These are phyloP conservation scores for Leucoptera coffeella DNA, from an alignment of 2,888 invertebrate genomes.

Conservation along the genomic window DNA sequence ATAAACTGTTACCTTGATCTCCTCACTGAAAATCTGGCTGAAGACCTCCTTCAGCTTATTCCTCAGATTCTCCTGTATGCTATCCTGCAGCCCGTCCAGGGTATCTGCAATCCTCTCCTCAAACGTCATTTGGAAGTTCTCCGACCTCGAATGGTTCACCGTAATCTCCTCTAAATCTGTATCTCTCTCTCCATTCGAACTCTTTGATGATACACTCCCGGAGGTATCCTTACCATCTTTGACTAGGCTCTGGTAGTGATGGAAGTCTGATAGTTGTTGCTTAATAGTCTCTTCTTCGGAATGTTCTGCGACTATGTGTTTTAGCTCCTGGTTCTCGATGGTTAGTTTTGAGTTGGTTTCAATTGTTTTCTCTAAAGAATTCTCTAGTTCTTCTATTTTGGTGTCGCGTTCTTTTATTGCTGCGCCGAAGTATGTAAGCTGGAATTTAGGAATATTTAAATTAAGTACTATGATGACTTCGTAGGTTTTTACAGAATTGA, in stretches of 20 bases:
- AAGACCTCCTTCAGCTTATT: conserved; percentile 48
- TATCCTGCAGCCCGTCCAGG: conserved; percentile 25
- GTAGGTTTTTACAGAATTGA: no score
- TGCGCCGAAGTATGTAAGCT: conserved; percentile 69
- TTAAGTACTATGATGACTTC: no score
- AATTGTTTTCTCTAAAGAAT: conserved; percentile 63
- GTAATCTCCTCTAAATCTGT: conserved; percentile 45
- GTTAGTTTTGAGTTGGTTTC: conserved; percentile 56
- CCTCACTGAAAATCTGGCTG: conserved; percentile 48
- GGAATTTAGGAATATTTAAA: conserved; percentile 19
- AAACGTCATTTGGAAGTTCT: conserved; percentile 30
- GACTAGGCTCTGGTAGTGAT: conserved; percentile 33
- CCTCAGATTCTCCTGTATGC: conserved; percentile 30
- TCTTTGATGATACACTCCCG: conserved; percentile 25
- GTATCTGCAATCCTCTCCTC: conserved; percentile 23
- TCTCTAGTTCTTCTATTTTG: conserved; percentile 64
- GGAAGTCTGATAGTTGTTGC: conserved; percentile 36
- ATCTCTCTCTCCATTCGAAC: conserved; percentile 38
- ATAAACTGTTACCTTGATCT: no score
- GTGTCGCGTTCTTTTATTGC: conserved; percentile 64
- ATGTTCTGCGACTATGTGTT: conserved; percentile 22
- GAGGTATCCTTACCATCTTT: conserved; percentile 24
- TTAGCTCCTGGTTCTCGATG: conserved; percentile 55
- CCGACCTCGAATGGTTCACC: conserved; percentile 32
- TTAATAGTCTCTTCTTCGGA: conserved; percentile 33